Conservation (phyloP, 2,888 invertebrate species). For the Zaprionus obscuricornis region DNA sequence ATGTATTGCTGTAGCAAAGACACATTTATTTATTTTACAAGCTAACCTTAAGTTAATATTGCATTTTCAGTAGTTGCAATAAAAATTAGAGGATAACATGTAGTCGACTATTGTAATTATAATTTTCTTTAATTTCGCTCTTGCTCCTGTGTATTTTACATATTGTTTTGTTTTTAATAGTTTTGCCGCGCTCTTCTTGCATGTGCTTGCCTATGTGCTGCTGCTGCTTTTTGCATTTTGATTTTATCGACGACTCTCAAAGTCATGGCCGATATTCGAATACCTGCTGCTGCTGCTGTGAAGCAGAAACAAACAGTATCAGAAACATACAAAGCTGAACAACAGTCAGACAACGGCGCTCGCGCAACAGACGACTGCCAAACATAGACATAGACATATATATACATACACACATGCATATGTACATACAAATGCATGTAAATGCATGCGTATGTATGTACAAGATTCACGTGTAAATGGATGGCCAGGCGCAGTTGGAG, state of each 20-base stretch:
- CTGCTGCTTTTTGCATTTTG: too few species aligned
- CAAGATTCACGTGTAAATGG: conserved; percentile 13
- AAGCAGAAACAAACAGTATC: conserved; percentile 38
- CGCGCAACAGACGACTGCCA: conserved; percentile 45
- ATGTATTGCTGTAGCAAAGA: too few species aligned
- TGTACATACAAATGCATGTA: conserved; percentile 12
- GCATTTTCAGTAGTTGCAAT: too few species aligned
- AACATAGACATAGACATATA: conserved; percentile 13
- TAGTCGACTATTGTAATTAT: too few species aligned
- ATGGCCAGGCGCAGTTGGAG: conserved; percentile 19
- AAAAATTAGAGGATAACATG: too few species aligned
- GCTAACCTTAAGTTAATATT: too few species aligned
- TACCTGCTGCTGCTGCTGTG: too few species aligned
- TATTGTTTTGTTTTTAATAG: too few species aligned
- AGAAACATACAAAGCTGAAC: conserved; percentile 25
- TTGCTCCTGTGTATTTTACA: too few species aligned
- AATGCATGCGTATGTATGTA: too few species aligned
- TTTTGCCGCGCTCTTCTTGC: conserved; percentile 1
- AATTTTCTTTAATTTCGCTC: too few species aligned
- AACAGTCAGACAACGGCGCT: conserved; percentile 60
- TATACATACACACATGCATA: conserved; percentile 13
- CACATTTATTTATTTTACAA: too few species aligned
- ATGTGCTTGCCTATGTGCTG: conserved; percentile 21
- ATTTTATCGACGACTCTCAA: conserved; percentile 59
- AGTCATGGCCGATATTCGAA: conserved; percentile 69